phyloP scores from a whole-genome alignment of 2,797 vertebrate species.

The Craterocephalus amniculus region DNA sequence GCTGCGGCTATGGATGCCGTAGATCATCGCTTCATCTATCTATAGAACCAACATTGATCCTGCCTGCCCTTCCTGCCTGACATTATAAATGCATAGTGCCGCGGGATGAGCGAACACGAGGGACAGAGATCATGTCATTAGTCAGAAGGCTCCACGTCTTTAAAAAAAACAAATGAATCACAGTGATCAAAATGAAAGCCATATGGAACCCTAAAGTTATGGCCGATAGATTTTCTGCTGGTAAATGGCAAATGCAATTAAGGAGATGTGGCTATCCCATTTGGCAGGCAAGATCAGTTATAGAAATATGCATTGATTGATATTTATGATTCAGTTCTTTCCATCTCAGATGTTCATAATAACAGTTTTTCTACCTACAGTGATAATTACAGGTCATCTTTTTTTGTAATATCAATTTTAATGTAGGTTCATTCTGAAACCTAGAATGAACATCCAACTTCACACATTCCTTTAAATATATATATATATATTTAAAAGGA shows the following conservation, averaged over 20 bases:
- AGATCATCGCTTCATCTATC: constrained; percentile 77
- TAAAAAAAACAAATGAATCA: constrained; percentile 71
- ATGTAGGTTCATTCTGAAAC: no score
- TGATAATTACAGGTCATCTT: no score
- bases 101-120: constrained; percentile 45
- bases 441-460: no score
- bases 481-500: no score
- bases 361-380: no score
- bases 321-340: no score
- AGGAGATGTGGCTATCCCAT: background rate
- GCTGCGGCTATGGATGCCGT: constrained; percentile 58
- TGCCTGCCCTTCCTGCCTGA: constrained; percentile 69
- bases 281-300: background rate
- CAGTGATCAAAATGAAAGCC: constrained; percentile 62
- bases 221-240: constrained; percentile 53
- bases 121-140: constrained; percentile 64
- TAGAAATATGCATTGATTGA: background rate
- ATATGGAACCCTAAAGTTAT: constrained; percentile 44
- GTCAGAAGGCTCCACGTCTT: constrained; percentile 50
- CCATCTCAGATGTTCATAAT: no score
- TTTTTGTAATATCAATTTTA: no score
- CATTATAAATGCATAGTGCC: constrained; percentile 66
- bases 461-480: no score
- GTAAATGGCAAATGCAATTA: constrained; percentile 62
- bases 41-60: constrained; percentile 77